Base-by-base conservation (phyloP, 2,113 vertebrate genomes). In the Empidonax traillii region DNA sequence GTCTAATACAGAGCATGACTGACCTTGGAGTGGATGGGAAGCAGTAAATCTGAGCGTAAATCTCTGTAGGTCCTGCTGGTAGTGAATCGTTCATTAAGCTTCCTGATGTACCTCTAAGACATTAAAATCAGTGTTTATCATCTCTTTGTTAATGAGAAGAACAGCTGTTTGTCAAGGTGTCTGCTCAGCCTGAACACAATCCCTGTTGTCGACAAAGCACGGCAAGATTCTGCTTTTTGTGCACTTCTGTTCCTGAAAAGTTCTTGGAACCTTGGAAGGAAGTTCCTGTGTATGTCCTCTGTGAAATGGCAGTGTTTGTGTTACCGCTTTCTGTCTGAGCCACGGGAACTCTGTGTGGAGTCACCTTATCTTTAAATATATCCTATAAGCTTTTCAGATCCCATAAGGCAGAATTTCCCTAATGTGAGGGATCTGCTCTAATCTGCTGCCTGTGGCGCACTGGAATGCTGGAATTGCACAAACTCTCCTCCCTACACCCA, bases 261-360 rank as follows among this genome's bases (percentile, higher is more conserved):
- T 79, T 69, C 6, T 61, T 31, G 41, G 39, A 39, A 24, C 58
- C 80, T 59, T 31, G 53, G 39, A 52, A 83, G 10, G 58, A 61
- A 56, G 31, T 77, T 88, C 8, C 71, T 10, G 2, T 4, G 0
- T n/a, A 0, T 46, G 47, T 53, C 14, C 41, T 44, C 13, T 52
- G 2, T 62, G 72, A 62, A 62, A 41, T 21, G 68, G 39, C 37
- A 59, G 47, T 6, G 71, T 14, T 8, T 22, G 30, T 56, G 30
- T 52, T 49, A 7, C 58, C 75, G 61, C 35, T 55, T 61, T 71
- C 67, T 86, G 68, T 67, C 49, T 4, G 3, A 85, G 81, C 78
- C 31, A 1, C 2, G 3, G 5, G 47, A 51, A 44, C 30, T 46
- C 66, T 41, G 27, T 0, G 0, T 28, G 69, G 65, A 55, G 35